These are phyloP conservation scores for Danionella cerebrum DNA, from an alignment of 2,113 vertebrate genomes.

Conservation along the genomic window DNA sequence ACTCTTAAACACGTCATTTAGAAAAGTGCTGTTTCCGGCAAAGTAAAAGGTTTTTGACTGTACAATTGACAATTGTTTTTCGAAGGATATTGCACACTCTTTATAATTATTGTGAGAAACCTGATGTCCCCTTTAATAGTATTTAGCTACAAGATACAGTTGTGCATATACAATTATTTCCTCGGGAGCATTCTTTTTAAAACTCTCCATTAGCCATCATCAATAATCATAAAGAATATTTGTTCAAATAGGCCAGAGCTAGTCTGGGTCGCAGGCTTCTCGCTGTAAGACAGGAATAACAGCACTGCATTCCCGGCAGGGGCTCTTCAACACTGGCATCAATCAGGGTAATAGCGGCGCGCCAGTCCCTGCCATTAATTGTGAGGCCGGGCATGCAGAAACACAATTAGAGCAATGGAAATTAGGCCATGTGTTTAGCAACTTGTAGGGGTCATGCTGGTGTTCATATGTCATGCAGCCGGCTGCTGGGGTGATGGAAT, in stretches of 20 bases:
- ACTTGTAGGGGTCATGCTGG: conserved; percentile 28
- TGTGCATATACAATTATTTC: conserved; percentile 11
- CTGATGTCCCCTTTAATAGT: too few species aligned
- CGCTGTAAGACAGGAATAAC: conserved; percentile 27
- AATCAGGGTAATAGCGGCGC: conserved; percentile 48
- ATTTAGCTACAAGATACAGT: too few species aligned
- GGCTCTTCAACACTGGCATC: conserved; percentile 43
- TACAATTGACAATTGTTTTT: too few species aligned
- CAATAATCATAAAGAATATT: conserved; percentile 33
- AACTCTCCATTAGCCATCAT: conserved; percentile 15
- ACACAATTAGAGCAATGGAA: conserved; percentile 57
- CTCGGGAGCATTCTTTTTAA: conserved; percentile 20
- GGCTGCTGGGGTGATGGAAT: neutral
- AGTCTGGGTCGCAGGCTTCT: conserved; percentile 25
- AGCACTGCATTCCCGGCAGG: conserved; percentile 27
- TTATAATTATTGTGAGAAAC: too few species aligned
- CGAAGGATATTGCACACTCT: too few species aligned
- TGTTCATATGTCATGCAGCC: conserved; percentile 12
- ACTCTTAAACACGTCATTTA: too few species aligned
- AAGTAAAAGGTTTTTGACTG: too few species aligned
- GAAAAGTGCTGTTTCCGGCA: too few species aligned
- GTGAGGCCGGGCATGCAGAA: conserved; percentile 45
- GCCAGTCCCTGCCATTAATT: conserved; percentile 54
- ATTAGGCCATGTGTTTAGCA: conserved; percentile 43
- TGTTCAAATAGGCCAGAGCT: conserved; percentile 40